A percentile compares a stretch with the other conserved stretches of the same genome.
Evolutionary conservation across 1,140 invertebrate species (phyloP).

Genomic region (Pseudoatta argentina): DNA sequence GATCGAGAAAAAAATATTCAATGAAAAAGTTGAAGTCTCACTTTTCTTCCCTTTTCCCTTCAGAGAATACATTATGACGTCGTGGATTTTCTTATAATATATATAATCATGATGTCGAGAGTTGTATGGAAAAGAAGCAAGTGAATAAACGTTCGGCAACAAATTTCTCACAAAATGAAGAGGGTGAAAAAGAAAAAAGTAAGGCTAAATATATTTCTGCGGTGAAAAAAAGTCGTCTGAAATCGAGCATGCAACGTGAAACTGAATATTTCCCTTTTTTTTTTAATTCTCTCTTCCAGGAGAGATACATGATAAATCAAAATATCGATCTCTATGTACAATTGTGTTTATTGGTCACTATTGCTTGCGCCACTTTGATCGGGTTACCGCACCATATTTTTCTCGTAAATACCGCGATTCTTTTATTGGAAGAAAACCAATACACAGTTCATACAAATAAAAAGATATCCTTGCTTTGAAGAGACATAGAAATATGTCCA

Average conservation of each 20-base stretch:
- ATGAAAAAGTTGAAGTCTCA: neutral
- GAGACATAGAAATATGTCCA: neutral
- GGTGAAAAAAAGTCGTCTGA: neutral
- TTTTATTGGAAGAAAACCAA: constrained; percentile 30
- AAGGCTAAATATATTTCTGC: constrained; percentile 25
- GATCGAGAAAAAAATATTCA: constrained; percentile 5
- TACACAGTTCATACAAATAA: constrained; percentile 15
- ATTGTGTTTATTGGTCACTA: constrained; percentile 37
- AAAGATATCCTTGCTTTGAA: neutral
- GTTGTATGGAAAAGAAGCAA: neutral
- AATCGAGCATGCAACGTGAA: neutral
- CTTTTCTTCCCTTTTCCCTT: neutral
- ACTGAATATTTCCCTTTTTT: constrained; percentile 26
- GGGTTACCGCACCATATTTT: constrained; percentile 40
- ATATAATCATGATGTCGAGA: constrained; percentile 16
- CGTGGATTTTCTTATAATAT: neutral
- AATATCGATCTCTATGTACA: constrained; percentile 41
- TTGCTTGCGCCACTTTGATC: constrained; percentile 32
- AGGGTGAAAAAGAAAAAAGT: neutral
- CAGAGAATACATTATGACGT: constrained; percentile 2
- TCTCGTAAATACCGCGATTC: constrained; percentile 16
- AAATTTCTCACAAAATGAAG: constrained; percentile 39
- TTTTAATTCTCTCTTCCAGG: neutral
- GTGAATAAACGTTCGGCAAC: constrained; percentile 34
- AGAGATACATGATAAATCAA: neutral